phyloP scores from a whole-genome alignment of 2,797 vertebrate species.

The Epinephelus awoara region DNA sequence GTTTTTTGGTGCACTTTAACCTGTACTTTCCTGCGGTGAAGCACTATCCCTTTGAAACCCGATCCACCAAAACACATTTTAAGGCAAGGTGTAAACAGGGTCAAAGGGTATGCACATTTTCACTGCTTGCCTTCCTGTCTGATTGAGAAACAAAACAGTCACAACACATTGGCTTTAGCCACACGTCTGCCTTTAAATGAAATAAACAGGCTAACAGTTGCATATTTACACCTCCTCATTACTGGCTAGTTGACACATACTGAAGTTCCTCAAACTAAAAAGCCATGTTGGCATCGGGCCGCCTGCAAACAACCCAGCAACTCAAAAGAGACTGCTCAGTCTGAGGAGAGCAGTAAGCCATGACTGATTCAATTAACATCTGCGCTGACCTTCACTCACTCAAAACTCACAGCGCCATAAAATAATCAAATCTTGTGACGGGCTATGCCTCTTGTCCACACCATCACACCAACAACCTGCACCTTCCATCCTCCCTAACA shows the following conservation, averaged over 20 bases:
- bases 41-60: no score
- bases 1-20: no score
- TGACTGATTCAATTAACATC: conserved; percentile 68
- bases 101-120: conserved; percentile 9
- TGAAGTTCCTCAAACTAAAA: conserved; percentile 18
- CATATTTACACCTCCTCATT: conserved; percentile 23
- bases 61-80: not conserved
- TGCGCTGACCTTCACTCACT: conserved; percentile 62
- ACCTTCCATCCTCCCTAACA: conserved; percentile 45
- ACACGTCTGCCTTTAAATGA: conserved; percentile 8
- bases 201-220: conserved; percentile 21
- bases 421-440: conserved; percentile 54
- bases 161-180: not conserved
- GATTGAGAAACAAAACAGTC: conserved; percentile 6
- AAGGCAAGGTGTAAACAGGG: no score
- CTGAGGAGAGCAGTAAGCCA: conserved; percentile 36
- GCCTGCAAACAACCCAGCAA: conserved; percentile 43
- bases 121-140: not conserved
- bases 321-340: conserved; percentile 17
- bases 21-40: no score
- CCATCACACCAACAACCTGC: conserved; percentile 60
- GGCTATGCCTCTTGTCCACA: conserved; percentile 43
- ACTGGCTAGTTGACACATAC: conserved; percentile 34
- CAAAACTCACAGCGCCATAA: conserved; percentile 47
- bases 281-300: conserved; percentile 21